A percentile compares a stretch with the other conserved stretches of the same genome.
phyloP scores from a whole-genome alignment of 2,888 invertebrate species.

The Rhamnusium bicolor region DNA sequence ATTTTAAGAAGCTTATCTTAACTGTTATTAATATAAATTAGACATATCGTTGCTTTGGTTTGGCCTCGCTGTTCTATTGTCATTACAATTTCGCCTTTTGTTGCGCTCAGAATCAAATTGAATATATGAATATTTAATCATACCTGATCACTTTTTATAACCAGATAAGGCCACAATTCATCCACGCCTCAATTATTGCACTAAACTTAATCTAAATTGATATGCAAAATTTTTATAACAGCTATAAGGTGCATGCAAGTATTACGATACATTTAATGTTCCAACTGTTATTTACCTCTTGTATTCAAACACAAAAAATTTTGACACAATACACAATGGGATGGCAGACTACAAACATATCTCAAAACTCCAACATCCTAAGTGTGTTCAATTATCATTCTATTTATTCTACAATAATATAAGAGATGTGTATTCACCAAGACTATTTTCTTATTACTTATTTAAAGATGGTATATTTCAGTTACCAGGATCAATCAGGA shows the following conservation, averaged over 20 bases:
- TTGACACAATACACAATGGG: too few relatives aligned
- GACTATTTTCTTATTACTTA: too few relatives aligned
- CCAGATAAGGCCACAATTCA: slow-evolving; percentile 29
- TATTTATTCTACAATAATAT: too few relatives aligned
- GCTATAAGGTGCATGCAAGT: neutral
- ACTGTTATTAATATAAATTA: slow-evolving; percentile 61
- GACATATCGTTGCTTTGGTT: slow-evolving; percentile 52
- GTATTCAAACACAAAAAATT: neutral
- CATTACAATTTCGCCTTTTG: slow-evolving; percentile 57
- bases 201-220: slow-evolving; percentile 21
- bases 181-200: slow-evolving; percentile 26
- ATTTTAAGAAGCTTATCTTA: slow-evolving; percentile 62
- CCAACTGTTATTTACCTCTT: neutral
- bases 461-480: too few relatives aligned
- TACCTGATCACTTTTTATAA: slow-evolving; percentile 51
- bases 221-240: slow-evolving; percentile 17
- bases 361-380: too few relatives aligned
- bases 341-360: too few relatives aligned
- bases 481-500: too few relatives aligned
- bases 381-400: too few relatives aligned
- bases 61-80: slow-evolving; percentile 50
- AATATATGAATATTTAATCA: slow-evolving; percentile 60
- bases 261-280: neutral
- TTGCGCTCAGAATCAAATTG: slow-evolving; percentile 54
- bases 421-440: too few relatives aligned